These are phyloP conservation scores for Gambusia affinis DNA, from an alignment of 2,113 vertebrate genomes.

Conservation along the genomic window DNA sequence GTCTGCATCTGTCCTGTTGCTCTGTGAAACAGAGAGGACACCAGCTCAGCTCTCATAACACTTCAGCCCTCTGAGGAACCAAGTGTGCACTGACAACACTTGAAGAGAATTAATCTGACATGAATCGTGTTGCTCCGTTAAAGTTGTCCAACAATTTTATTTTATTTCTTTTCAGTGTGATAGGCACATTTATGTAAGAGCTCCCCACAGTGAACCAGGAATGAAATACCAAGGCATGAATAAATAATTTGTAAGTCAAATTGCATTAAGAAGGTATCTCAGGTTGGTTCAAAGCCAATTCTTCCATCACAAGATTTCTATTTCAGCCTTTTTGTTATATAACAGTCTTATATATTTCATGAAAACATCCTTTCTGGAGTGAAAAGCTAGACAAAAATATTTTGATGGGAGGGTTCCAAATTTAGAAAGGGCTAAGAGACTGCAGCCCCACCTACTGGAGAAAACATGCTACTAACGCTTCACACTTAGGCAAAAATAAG, in stretches of 20 bases:
- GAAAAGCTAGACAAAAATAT: neutral
- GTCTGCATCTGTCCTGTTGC: slow-evolving; percentile 61
- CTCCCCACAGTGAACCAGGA: slow-evolving; percentile 26
- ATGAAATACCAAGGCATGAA: slow-evolving; percentile 25
- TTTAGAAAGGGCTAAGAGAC: neutral
- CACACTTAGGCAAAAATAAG: neutral
- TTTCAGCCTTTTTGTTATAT: slow-evolving; percentile 12
- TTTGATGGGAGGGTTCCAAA: neutral
- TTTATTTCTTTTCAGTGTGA: slow-evolving; percentile 13
- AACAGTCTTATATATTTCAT: slow-evolving; percentile 1
- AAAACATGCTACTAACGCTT: neutral
- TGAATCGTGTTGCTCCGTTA: slow-evolving; percentile 7
- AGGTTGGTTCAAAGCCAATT: slow-evolving; percentile 5
- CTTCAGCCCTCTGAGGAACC: neutral
- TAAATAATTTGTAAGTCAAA: slow-evolving; percentile 16
- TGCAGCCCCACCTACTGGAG: neutral
- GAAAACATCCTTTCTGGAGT: slow-evolving; percentile 2
- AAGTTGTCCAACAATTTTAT: slow-evolving; percentile 27
- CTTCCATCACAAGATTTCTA: neutral
- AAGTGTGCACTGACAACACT: neutral
- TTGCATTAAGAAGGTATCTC: slow-evolving; percentile 18
- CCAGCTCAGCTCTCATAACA: slow-evolving; percentile 17
- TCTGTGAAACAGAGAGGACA: slow-evolving; percentile 62
- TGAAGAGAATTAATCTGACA: slow-evolving; percentile 5
- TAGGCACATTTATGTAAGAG: slow-evolving; percentile 32